Evolutionary conservation across 2,888 invertebrate genomes (phyloP).

Genomic region (Trilocha varians): DNA sequence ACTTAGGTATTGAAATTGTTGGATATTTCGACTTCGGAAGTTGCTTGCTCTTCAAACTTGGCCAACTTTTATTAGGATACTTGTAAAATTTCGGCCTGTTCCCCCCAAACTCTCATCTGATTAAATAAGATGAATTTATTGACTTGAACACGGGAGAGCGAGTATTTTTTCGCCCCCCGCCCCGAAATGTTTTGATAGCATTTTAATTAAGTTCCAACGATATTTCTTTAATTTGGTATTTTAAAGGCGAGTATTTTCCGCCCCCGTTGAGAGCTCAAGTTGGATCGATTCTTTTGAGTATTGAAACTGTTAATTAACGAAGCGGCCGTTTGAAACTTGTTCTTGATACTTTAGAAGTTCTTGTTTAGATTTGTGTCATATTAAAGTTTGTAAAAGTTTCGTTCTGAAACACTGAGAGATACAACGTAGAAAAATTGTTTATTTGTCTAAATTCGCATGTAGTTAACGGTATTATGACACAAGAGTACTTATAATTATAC

Average conservation of each 20-base stretch:
- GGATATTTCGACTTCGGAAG: constrained; percentile 51
- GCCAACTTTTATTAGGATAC: constrained; percentile 70
- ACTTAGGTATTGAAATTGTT: constrained; percentile 47
- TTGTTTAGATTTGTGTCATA: background rate
- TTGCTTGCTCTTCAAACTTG: constrained; percentile 45
- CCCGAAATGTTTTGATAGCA: constrained; percentile 16
- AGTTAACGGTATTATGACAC: too few species aligned
- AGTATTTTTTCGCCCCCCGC: constrained; percentile 25
- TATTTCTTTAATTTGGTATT: constrained; percentile 4
- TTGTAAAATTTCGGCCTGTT: constrained; percentile 68
- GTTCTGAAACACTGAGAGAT: too few species aligned
- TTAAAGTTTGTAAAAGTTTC: too few species aligned
- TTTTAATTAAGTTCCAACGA: constrained; percentile 8
- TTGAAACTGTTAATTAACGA: background rate
- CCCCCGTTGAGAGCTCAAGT: background rate
- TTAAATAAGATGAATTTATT: constrained; percentile 69
- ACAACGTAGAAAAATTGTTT: too few species aligned
- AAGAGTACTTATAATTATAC: too few species aligned
- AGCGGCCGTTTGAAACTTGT: background rate
- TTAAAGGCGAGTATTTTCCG: background rate
- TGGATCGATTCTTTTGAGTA: background rate
- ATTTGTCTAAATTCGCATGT: too few species aligned
- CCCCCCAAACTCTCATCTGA: constrained; percentile 60
- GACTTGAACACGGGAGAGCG: constrained; percentile 45
- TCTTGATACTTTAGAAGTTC: background rate